A percentile compares a stretch with the other conserved stretches of the same genome.
Evolutionary conservation across 2,888 invertebrate genomes (phyloP).

Genomic region (Cinara cedri): DNA sequence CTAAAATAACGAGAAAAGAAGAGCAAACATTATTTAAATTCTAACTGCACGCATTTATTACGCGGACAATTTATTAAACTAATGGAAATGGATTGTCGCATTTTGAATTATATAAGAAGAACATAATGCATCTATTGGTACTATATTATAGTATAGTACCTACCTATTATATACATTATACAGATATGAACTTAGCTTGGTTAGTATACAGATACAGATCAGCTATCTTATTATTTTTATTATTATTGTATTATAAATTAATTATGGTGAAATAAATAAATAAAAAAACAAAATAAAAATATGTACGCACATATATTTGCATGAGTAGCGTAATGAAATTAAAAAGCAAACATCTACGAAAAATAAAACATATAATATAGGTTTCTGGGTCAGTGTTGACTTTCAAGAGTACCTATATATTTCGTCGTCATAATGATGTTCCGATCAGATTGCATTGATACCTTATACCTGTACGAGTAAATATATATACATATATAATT

Average conservation of each 20-base stretch:
- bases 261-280: no score
- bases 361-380: neutral
- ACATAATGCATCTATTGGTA: neutral
- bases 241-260: no score
- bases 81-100: neutral
- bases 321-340: neutral
- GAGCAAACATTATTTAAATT: neutral
- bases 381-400: neutral
- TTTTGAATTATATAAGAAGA: slow-evolving; percentile 2
- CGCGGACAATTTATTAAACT: neutral
- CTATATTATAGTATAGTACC: no score
- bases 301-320: neutral
- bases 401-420: neutral
- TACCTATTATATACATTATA: no score
- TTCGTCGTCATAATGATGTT: neutral
- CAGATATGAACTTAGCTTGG: no score
- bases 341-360: neutral
- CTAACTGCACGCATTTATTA: no score
- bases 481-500: no score
- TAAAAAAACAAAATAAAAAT: no score
- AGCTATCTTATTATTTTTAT: no score
- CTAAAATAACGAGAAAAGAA: neutral
- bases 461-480: neutral
- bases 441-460: neutral
- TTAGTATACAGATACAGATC: no score